These are phyloP conservation scores for Gortyna flavago DNA, from an alignment of 2,888 invertebrate genomes.

Conservation along the genomic window DNA sequence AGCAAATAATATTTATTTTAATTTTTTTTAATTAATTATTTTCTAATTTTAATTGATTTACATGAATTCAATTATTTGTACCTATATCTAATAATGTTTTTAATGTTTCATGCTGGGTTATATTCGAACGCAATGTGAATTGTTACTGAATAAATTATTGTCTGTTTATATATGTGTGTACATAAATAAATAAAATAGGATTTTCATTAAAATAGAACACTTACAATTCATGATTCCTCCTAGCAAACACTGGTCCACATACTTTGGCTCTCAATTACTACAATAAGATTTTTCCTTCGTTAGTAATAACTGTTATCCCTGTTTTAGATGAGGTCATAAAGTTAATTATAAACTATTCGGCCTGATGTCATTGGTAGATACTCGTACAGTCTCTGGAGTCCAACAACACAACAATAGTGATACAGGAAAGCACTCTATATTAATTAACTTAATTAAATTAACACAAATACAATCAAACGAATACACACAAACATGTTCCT, in stretches of 20 bases:
- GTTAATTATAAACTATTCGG: slow-evolving; percentile 3
- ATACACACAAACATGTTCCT: too few relatives aligned
- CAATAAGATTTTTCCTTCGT: background rate
- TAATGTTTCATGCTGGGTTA: too few relatives aligned
- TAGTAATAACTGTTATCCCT: slow-evolving; percentile 2
- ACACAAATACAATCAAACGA: too few relatives aligned
- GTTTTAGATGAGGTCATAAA: background rate
- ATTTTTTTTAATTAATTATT: too few relatives aligned
- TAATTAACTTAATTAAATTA: background rate
- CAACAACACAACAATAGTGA: background rate
- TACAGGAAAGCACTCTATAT: slow-evolving; percentile 4
- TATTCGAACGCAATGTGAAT: too few relatives aligned
- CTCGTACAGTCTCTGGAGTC: background rate
- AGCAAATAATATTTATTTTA: too few relatives aligned
- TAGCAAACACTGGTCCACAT: slow-evolving; percentile 1
- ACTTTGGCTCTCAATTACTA: background rate
- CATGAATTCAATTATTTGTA: too few relatives aligned
- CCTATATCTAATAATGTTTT: too few relatives aligned
- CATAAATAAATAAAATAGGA: background rate
- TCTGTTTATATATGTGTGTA: too few relatives aligned
- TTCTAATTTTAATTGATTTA: too few relatives aligned
- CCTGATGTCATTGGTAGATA: background rate
- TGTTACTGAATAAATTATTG: too few relatives aligned
- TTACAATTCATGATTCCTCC: slow-evolving; percentile 28
- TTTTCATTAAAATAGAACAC: background rate